Evolutionary conservation across 2,888 invertebrate genomes (phyloP).

Genomic region (Scelioninae gen. 2): DNA sequence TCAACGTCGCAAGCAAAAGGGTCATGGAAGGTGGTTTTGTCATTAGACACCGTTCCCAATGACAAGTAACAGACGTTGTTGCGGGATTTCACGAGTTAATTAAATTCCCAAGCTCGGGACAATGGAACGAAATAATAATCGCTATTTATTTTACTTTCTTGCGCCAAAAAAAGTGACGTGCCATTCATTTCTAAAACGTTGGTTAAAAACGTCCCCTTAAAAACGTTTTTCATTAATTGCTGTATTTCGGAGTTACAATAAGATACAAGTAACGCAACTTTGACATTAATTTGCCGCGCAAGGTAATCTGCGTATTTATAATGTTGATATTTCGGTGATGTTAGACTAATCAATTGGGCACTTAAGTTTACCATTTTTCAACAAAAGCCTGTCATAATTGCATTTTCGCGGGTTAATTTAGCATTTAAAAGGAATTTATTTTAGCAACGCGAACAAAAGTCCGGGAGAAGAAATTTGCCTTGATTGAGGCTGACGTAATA

Average conservation of each 20-base stretch:
- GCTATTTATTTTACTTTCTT: constrained; percentile 55
- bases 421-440: constrained; percentile 37
- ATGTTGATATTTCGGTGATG: constrained; percentile 9
- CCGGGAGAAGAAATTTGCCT: constrained; percentile 25
- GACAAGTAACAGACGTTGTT: constrained; percentile 61
- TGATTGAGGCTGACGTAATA: constrained; percentile 13
- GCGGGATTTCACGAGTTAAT: constrained; percentile 61
- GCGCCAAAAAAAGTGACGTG: constrained; percentile 43
- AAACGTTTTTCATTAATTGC: constrained; percentile 44
- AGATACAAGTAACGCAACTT: constrained; percentile 39
- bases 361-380: constrained; percentile 17
- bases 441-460: constrained; percentile 19
- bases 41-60: constrained; percentile 59
- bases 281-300: not conserved
- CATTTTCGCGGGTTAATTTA: constrained; percentile 25
- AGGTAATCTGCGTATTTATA: constrained; percentile 1
- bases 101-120: constrained; percentile 52
- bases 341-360: constrained; percentile 34
- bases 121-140: constrained; percentile 55
- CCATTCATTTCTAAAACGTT: constrained; percentile 38
- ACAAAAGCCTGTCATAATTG: constrained; percentile 37
- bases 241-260: constrained; percentile 28
- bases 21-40: constrained; percentile 59
- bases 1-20: constrained; percentile 57
- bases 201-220: constrained; percentile 29